Conservation (phyloP, 2,888 invertebrate genomes). For the Chrysotoxum bicinctum region DNA sequence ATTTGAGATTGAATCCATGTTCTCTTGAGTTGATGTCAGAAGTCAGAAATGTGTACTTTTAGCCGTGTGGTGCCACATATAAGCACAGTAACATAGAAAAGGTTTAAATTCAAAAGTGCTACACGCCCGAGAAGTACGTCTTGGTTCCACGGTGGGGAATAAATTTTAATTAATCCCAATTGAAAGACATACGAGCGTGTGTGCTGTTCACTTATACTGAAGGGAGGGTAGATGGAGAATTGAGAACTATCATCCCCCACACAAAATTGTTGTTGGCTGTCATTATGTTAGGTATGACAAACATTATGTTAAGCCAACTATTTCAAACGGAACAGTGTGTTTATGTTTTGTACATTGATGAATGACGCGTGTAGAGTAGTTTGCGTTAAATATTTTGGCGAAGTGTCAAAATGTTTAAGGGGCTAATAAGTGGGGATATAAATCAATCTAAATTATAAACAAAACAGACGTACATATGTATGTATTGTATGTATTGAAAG, state of each 20-base stretch:
- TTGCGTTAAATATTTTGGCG: conserved; percentile 2
- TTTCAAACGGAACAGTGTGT: background rate
- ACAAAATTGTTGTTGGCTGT: background rate
- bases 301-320: background rate
- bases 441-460: conserved; percentile 6
- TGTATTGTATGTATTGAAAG: background rate
- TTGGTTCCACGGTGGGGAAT: background rate
- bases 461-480: background rate
- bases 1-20: conserved; percentile 1
- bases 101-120: background rate
- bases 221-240: background rate
- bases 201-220: background rate
- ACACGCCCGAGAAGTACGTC: background rate
- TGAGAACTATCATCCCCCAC: background rate
- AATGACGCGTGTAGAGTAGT: conserved; percentile 3
- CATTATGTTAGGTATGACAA: background rate
- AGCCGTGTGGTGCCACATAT: background rate
- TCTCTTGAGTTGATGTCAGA: conserved; percentile 12
- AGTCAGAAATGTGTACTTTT: conserved; percentile 17
- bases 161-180: conserved; percentile 7
- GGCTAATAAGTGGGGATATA: conserved; percentile 5
- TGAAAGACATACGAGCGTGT: background rate
- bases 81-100: background rate
- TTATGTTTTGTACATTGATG: conserved; percentile 1
- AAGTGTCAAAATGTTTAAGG: background rate